phyloP scores from a whole-genome alignment of 2,888 invertebrate genomes.

The Lycia hirtaria region DNA sequence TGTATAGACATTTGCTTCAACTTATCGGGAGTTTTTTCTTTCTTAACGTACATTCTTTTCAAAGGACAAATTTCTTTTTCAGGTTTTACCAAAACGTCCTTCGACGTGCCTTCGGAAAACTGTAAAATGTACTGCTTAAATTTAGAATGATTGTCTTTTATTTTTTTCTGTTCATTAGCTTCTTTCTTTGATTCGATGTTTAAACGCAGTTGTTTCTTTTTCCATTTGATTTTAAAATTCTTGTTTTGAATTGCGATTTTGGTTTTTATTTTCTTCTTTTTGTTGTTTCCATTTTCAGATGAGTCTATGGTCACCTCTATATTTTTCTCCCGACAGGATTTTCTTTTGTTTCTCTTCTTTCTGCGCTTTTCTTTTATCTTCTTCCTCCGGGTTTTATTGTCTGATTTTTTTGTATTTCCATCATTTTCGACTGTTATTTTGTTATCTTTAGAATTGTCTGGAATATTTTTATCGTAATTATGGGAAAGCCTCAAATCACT shows the following conservation, averaged over 20 bases:
- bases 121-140: conserved; percentile 66
- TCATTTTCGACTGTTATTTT: neutral
- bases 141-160: conserved; percentile 26
- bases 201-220: conserved; percentile 52
- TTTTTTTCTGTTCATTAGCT: conserved; percentile 32
- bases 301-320: conserved; percentile 37
- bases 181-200: conserved; percentile 50
- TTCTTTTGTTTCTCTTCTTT: conserved; percentile 13
- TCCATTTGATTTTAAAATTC: conserved; percentile 63
- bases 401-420: too few species aligned
- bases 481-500: conserved; percentile 7
- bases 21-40: conserved; percentile 58
- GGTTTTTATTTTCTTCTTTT: conserved; percentile 37
- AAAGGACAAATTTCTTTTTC: conserved; percentile 50
- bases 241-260: conserved; percentile 49
- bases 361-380: neutral
- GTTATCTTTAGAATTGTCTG: neutral
- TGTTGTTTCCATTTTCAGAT: conserved; percentile 13
- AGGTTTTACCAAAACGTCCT: conserved; percentile 53
- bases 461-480: neutral
- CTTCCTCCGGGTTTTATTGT: too few species aligned
- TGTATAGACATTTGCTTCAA: conserved; percentile 68
- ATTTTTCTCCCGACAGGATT: conserved; percentile 26
- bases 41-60: conserved; percentile 55
- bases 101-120: conserved; percentile 43